Base-by-base conservation (phyloP, 2,113 vertebrate genomes). In the Noturus placidus region DNA sequence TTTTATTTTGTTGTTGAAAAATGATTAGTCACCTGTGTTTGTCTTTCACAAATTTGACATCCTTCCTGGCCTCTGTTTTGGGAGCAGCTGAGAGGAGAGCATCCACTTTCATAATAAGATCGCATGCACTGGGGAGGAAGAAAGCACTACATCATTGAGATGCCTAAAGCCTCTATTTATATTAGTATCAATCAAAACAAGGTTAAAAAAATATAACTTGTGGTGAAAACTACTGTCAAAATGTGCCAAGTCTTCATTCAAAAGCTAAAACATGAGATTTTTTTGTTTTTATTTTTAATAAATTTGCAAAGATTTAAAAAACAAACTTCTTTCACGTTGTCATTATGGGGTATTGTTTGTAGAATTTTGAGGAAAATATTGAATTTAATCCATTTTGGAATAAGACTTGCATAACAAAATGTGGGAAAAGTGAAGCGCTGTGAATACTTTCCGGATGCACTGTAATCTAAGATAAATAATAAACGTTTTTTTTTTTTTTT, bases 61-160 rank as follows among this genome's bases (percentile, higher is more conserved):
- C 94, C 90, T 94, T 95, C 77, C 96, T 96, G 88, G 92, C 70
- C 52, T 96, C 95, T 86, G 86, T 95, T 91, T 96, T 95, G 85
- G 96, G 96, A 89, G 96, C 95, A 65, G 97, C 96, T 0, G 95
- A 95, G 52, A 99, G 89, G 2, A 99, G 95, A 7, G 97, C 96
- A 89, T 97, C 97, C 61, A 97, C 93, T 94, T 97, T 98, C 98
- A 99, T 99, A 86, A 99, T 89, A 83, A 99, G 92, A 93, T 99
- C 96, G 89, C 96, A 97, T 87, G 95, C 94, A 56, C 97, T 99
- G 81, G 56, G 30, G 61, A 81, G 82, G 35, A 89, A 88, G 87
- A 87, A 82, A 70, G 82, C 65, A 54, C 30, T 86, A 74, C 52
- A 87, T 91, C 86, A 89, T 80, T 82, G 86, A 90, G 61, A 76